phyloP scores from a whole-genome alignment of 2,797 vertebrate genomes.

The Darevskia mixta region DNA sequence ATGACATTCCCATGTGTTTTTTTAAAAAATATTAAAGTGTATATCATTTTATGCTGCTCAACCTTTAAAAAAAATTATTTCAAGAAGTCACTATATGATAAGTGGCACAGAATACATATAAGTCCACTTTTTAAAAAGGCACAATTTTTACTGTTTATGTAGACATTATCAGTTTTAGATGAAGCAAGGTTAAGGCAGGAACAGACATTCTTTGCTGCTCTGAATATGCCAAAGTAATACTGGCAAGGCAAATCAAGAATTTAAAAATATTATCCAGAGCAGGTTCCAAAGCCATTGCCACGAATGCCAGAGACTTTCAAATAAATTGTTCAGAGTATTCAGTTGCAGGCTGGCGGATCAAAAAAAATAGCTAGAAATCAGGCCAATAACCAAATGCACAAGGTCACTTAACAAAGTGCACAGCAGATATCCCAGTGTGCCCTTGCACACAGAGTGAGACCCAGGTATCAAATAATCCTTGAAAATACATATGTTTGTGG shows the following conservation, averaged over 20 bases:
- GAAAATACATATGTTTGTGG: not conserved
- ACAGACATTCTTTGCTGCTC: not conserved
- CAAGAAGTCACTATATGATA: not conserved
- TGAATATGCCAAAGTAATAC: not conserved
- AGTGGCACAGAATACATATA: not conserved
- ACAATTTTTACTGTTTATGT: not conserved
- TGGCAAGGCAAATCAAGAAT: not conserved
- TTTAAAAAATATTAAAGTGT: not conserved
- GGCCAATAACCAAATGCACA: not conserved
- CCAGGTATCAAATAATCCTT: not conserved
- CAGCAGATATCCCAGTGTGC: not conserved
- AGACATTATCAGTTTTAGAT: not conserved
- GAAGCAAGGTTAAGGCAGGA: not conserved
- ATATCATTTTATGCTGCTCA: not conserved
- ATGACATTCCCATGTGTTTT: not conserved
- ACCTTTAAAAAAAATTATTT: not conserved
- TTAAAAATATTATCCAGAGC: conserved; percentile 1
- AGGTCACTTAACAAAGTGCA: not conserved
- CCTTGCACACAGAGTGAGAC: not conserved
- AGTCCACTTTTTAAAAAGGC: too few relatives aligned
- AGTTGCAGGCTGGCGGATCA: not conserved
- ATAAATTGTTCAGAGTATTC: not conserved
- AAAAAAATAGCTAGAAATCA: not conserved
- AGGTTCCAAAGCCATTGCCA: not conserved
- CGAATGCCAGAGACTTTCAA: not conserved